Evolutionary conservation across 2,113 vertebrate species (phyloP).

Genomic region (Aspiorhynchus laticeps): DNA sequence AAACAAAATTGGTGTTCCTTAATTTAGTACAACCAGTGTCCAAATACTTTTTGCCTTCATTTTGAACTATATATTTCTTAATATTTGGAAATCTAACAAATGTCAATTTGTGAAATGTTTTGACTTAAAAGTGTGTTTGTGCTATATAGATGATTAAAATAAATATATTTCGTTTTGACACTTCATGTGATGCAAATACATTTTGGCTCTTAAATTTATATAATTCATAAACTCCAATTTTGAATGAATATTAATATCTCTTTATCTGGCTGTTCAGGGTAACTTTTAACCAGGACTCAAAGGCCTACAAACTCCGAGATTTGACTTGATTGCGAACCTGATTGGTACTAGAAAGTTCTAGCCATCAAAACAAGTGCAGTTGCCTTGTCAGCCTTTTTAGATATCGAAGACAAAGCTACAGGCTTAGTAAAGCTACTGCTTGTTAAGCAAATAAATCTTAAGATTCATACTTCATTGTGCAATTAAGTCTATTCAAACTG

Average conservation of each 20-base stretch:
- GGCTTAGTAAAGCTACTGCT: constrained; percentile 4
- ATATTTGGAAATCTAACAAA: neutral
- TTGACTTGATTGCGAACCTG: constrained; percentile 1
- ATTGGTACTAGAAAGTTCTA: constrained; percentile 11
- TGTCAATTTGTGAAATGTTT: neutral
- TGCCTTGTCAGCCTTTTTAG: constrained; percentile 19
- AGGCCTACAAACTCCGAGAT: neutral
- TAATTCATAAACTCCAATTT: neutral
- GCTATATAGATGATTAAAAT: neutral
- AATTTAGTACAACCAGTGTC: neutral
- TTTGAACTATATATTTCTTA: neutral
- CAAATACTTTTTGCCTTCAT: neutral
- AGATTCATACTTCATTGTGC: constrained; percentile 2
- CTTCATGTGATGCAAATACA: neutral
- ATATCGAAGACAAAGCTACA: neutral
- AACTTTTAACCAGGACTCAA: neutral
- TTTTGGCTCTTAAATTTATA: neutral
- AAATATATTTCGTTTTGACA: neutral
- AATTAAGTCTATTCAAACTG: constrained; percentile 31
- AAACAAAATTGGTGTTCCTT: neutral
- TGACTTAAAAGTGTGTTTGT: neutral
- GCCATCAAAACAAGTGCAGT: constrained; percentile 8
- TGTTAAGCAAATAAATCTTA: constrained; percentile 27
- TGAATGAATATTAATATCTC: neutral
- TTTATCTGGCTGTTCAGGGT: neutral